Percentiles rank a stretch among this genome's conserved stretches.
phyloP scores from a whole-genome alignment of 2,888 invertebrate genomes.

The Lycia hirtaria region DNA sequence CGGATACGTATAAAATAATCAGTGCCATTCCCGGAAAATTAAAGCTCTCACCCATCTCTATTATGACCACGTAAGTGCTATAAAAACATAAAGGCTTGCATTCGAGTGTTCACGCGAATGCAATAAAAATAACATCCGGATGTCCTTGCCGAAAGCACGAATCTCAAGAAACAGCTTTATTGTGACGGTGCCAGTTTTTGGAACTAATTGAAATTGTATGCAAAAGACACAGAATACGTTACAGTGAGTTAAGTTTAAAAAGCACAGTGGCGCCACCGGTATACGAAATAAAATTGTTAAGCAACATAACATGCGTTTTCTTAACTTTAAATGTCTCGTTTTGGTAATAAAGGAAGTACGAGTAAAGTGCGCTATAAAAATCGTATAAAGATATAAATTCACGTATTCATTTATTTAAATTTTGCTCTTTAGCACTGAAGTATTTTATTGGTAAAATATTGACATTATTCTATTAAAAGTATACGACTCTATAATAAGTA shows the following conservation, averaged over 20 bases:
- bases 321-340: slow-evolving; percentile 15
- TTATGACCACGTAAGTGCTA: slow-evolving; percentile 19
- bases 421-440: not conserved
- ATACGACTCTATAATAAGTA: too few relatives aligned
- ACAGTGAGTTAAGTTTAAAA: not conserved
- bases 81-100: slow-evolving; percentile 25
- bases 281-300: slow-evolving; percentile 2
- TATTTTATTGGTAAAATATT: not conserved
- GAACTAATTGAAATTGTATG: slow-evolving; percentile 9
- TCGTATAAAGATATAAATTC: slow-evolving; percentile 15
- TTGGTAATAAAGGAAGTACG: slow-evolving; percentile 33
- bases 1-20: not conserved
- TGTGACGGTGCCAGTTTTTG: slow-evolving; percentile 5
- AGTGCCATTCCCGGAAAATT: slow-evolving; percentile 28
- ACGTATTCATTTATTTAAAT: not conserved
- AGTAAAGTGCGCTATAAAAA: slow-evolving; percentile 31
- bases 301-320: not conserved
- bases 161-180: slow-evolving; percentile 26
- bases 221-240: not conserved
- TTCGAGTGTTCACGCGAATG: slow-evolving; percentile 32
- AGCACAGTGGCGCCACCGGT: slow-evolving; percentile 8
- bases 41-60: not conserved
- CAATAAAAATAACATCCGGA: slow-evolving; percentile 48
- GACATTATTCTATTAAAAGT: too few relatives aligned
- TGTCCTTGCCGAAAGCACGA: slow-evolving; percentile 56